Evolutionary conservation across 2,888 invertebrate species (phyloP).

Genomic region (Nasonia oneida): DNA sequence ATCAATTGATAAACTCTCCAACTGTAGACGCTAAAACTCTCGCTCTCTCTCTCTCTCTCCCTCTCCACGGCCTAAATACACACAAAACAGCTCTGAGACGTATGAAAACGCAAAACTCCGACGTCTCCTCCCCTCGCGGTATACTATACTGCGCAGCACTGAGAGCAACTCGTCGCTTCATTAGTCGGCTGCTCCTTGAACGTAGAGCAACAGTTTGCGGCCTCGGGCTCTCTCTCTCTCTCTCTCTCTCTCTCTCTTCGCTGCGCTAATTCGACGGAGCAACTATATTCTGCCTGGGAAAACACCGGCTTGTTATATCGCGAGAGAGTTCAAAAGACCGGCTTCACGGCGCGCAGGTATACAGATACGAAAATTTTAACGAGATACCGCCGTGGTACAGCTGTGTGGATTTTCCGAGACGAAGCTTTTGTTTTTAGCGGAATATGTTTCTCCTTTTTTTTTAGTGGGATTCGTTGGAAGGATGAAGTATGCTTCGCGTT

Average conservation of each 20-base stretch:
- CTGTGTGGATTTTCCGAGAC: slow-evolving; percentile 6
- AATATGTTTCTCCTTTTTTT: neutral
- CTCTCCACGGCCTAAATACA: neutral
- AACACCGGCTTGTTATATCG: slow-evolving; percentile 47
- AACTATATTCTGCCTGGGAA: slow-evolving; percentile 26
- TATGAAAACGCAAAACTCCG: slow-evolving; percentile 53
- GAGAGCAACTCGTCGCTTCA: slow-evolving; percentile 68
- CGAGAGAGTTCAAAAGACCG: slow-evolving; percentile 54
- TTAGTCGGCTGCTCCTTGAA: slow-evolving; percentile 70
- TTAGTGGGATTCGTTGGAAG: neutral
- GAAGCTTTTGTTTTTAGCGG: neutral
- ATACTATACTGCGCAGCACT: neutral
- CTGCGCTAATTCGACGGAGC: slow-evolving; percentile 35
- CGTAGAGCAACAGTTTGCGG: slow-evolving; percentile 75
- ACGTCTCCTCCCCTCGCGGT: slow-evolving; percentile 36
- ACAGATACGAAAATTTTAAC: slow-evolving; percentile 46
- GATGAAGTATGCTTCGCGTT: neutral
- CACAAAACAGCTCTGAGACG: neutral
- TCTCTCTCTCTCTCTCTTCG: neutral
- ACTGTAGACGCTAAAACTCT: neutral
- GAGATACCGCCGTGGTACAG: neutral
- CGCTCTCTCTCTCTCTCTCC: neutral
- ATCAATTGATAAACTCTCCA: too few species aligned
- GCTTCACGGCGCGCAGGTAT: neutral
- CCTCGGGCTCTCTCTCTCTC: slow-evolving; percentile 64